Evolutionary conservation across 2,888 invertebrate species (phyloP), one percentile per base, ranked within the genome.

Genomic region (Yponomeuta sedellus): DNA sequence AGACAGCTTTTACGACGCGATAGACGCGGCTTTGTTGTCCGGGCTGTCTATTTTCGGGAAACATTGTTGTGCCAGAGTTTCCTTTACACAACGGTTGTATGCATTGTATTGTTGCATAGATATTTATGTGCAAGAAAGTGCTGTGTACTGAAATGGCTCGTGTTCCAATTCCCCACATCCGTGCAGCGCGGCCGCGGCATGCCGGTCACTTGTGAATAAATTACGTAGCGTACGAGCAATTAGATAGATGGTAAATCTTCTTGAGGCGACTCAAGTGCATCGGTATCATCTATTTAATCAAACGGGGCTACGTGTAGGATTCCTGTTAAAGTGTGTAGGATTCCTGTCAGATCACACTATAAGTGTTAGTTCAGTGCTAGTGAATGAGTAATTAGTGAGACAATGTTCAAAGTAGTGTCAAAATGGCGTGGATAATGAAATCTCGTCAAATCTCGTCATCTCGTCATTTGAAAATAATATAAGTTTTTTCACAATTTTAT

Each of bases 151-250:
- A 64, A 57, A 25, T 64, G 34, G 57, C n/a, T 22, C 64, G 64
- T 56, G 64, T n/a, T 56, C 64, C 57, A 56, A 57, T 64, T 64
- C 56, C 64, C 64, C 39, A 64, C 64, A 64, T 64, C 57, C 64
- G 64, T 44, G 22, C 52, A 20, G 59, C 16, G 12, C 62, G 62
- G 10, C 10, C 25, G 25, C 22, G 22, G 25, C 22, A 10, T 22
- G 22, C 59, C 20, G 20, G 20, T 20, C 22, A 59, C 59, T 59
- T 59, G 59, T 11, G 25, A 59, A 59, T 59, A 59, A 59, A 59
- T 59, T 59, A 59, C 59, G 25, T 20, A 11, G 20, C 59, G 25
- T 25, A 16, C 44, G 44, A 16, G 44, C 44, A 52, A 52, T 52
- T 52, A 52, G 44, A 1, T 16, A 52, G 58, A 59, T 59, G 19